Percentiles rank a stretch among this genome's conserved stretches.
Conservation (phyloP, 2,113 vertebrate species). For the Triplophysa rosa region DNA sequence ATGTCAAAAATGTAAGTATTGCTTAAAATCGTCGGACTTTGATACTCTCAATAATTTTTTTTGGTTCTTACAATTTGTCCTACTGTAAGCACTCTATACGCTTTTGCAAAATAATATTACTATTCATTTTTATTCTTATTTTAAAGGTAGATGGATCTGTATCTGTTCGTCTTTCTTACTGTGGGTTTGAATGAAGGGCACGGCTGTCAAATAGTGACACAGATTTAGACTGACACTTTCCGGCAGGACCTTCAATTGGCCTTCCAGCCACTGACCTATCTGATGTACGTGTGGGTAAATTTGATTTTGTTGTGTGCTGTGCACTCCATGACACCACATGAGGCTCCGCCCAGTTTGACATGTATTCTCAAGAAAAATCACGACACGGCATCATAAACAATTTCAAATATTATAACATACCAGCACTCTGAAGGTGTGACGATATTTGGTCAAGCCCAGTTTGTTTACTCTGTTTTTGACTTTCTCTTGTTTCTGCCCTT, state of each 20-base stretch:
- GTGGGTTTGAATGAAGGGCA: constrained; percentile 39
- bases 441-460: background rate
- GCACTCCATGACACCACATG: background rate
- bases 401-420: background rate
- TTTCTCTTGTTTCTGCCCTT: background rate
- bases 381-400: background rate
- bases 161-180: background rate
- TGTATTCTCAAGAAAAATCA: background rate
- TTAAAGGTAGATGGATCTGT: background rate
- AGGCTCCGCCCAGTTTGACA: background rate
- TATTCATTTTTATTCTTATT: too few relatives aligned
- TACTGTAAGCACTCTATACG: too few relatives aligned
- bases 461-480: constrained; percentile 12
- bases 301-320: background rate
- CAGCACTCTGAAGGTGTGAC: background rate
- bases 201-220: constrained; percentile 49
- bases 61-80: too few relatives aligned
- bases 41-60: too few relatives aligned
- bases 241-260: constrained; percentile 54
- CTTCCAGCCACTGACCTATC: constrained; percentile 55
- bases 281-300: constrained; percentile 34
- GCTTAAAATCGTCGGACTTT: background rate
- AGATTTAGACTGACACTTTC: constrained; percentile 60
- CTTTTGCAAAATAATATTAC: too few relatives aligned
- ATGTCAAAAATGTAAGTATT: background rate